These are phyloP conservation scores for Latrodectus elegans DNA, from an alignment of 2,888 invertebrate species.

Conservation along the genomic window DNA sequence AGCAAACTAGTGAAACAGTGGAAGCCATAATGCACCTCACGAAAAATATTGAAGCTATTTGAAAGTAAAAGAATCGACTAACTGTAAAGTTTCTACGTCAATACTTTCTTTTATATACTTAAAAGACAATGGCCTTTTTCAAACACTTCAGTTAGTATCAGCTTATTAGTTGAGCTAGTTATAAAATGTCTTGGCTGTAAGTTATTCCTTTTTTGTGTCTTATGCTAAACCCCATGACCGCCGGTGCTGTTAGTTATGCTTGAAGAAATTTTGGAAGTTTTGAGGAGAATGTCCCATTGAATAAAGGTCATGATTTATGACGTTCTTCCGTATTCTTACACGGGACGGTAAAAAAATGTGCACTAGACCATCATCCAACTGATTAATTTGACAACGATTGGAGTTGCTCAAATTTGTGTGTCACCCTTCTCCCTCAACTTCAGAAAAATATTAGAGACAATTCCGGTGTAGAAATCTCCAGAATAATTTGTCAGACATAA, in stretches of 20 bases:
- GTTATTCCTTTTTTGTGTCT: slow-evolving; percentile 41
- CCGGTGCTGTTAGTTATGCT: slow-evolving; percentile 39
- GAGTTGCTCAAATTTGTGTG: too few species aligned
- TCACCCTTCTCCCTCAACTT: too few species aligned
- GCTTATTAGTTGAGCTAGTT: slow-evolving; percentile 34
- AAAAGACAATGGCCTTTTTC: slow-evolving; percentile 3
- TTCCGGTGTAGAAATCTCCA: too few species aligned
- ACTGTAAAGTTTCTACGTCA: too few species aligned
- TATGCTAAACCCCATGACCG: slow-evolving; percentile 43
- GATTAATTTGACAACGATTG: too few species aligned
- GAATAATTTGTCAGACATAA: too few species aligned
- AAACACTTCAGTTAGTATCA: slow-evolving; percentile 9
- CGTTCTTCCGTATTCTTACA: background rate
- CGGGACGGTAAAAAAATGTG: too few species aligned
- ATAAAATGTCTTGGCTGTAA: slow-evolving; percentile 25
- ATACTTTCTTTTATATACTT: slow-evolving; percentile 21
- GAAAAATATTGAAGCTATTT: too few species aligned
- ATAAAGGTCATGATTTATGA: slow-evolving; percentile 11
- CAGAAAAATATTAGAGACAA: too few species aligned
- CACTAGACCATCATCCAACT: too few species aligned
- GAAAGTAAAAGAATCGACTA: too few species aligned
- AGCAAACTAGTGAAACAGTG: background rate
- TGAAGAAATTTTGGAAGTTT: slow-evolving; percentile 14
- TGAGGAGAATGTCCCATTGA: slow-evolving; percentile 1
- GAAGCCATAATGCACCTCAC: too few species aligned